phyloP scores from a whole-genome alignment of 2,888 invertebrate species.

The Drosophila hamatofila region DNA sequence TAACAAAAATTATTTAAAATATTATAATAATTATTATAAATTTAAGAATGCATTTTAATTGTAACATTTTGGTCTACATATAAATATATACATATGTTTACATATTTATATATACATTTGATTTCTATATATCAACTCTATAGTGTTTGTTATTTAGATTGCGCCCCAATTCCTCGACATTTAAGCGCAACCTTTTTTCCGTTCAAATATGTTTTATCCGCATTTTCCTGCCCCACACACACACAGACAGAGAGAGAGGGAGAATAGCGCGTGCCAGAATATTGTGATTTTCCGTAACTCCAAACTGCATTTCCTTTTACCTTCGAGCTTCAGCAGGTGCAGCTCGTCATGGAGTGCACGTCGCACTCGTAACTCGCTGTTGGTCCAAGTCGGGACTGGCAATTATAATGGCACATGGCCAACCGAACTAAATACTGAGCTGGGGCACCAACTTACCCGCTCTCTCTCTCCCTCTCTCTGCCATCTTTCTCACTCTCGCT shows the following conservation, averaged over 20 bases:
- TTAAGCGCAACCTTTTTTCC: constrained; percentile 30
- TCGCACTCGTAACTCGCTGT: constrained; percentile 53
- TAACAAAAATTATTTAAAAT: too few relatives aligned
- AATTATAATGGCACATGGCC: constrained; percentile 70
- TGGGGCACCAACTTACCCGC: not conserved
- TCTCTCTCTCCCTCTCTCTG: not conserved
- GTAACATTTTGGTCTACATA: too few relatives aligned
- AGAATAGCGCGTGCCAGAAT: constrained; percentile 38
- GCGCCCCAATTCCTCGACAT: constrained; percentile 16
- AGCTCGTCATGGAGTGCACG: constrained; percentile 29
- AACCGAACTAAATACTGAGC: constrained; percentile 28
- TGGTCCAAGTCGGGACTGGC: constrained; percentile 54
- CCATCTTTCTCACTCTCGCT: not conserved
- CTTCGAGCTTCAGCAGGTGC: constrained; percentile 11
- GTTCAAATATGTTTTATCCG: constrained; percentile 41
- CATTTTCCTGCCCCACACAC: constrained; percentile 30
- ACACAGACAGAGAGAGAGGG: constrained; percentile 4
- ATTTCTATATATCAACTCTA: not conserved
- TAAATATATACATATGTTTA: too few relatives aligned
- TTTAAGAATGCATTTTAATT: too few relatives aligned
- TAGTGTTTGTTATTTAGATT: constrained; percentile 25
- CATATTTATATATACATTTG: not conserved
- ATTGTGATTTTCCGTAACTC: constrained; percentile 37
- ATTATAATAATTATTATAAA: too few relatives aligned
- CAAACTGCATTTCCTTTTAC: constrained; percentile 26